Base-by-base conservation (phyloP, 2,888 invertebrate species). In the Coenonympha glycerion region DNA sequence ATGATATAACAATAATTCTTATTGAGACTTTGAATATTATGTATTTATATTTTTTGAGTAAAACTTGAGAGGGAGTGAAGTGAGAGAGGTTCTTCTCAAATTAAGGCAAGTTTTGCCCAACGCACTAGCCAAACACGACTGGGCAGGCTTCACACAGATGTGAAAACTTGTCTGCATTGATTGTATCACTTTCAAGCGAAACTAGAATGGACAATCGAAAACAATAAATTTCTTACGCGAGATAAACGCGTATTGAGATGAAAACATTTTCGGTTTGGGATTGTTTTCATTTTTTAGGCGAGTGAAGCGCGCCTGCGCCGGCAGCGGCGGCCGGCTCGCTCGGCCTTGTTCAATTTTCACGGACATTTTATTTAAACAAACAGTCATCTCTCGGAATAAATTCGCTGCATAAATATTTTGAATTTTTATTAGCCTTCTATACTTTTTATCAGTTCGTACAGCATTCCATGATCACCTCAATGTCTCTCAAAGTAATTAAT, bases 371-470 rank as follows among this genome's bases (percentile, higher is more conserved):
- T 53, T 52, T 52, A 56, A 61, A 63, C 59, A 62, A 64, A 64
- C 57, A 57, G 60, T 63, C 66, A 63, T 64, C 58, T 63, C 62
- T 59, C 47, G 51, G 62, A 64, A 64, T 67, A 64, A 62, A 52
- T 56, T 40, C 53, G 49, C 50, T 60, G 57, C 53, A 51, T 41
- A 58, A 55, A 55, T 60, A 51, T 57, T 60, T 53, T 42, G 47
- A 31, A 47, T 47, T 34, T 46, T 46, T 24, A n/a, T 24, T 36
- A 46, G 15, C 22, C 22, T 8, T 6, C 16, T 33, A 13, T 5
- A 11, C 22, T 44, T 44, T 31, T 31, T 44, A 44, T 15, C 21
- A 22, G 8, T 9, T 16, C 6, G 18, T 19, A 19, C n/a, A n/a
- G n/a, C n/a, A n/a, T n/a, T n/a, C n/a, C n/a, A n/a, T n/a, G n/a